Base-by-base conservation (phyloP, 2,888 invertebrate species). In the Caenorhabditis sulstoni region DNA sequence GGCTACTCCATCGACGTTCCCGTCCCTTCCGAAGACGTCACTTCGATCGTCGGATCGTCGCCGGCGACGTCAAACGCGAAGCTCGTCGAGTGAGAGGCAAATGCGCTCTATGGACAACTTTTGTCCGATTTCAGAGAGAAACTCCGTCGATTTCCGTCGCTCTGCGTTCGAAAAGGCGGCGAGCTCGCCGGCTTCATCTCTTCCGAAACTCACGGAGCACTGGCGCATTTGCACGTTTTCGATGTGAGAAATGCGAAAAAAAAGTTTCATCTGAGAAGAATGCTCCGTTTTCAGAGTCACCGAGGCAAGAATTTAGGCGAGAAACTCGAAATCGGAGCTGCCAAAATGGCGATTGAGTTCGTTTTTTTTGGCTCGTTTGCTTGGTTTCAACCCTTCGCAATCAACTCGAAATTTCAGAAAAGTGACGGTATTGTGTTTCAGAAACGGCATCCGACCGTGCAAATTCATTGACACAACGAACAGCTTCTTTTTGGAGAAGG, bases 401-500 rank as follows among this genome's bases (percentile, higher is more conserved):
- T n/a, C n/a, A n/a, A n/a, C n/a, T n/a, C n/a, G n/a, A n/a, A n/a
- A n/a, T n/a, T n/a, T n/a, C n/a, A n/a, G n/a, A n/a, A n/a, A n/a
- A n/a, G n/a, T n/a, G n/a, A n/a, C n/a, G n/a, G n/a, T n/a, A n/a
- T n/a, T n/a, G n/a, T n/a, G 29, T 44, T 71, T 20, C 39, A 74
- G 73, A 62, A 62, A 55, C 22, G 79, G 79, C 23, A 79, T 79
- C 37, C 23, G 74, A 7, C 79, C 79, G 11, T 74, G 68, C 45
- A 79, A 79, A n/a, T 79, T 79, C 50, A 79, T 79, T 53, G 79
- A 79, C 50, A 79, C 74, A 0, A 50, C 53, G 9, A 74, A 79
- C 55, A 41, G 61, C 18, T 79, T 74, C 64, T 79, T 71, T 55
- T 18, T 79, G 53, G 70, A 74, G 23, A 79, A 79, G 49, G 67